Base-by-base conservation (phyloP, 2,113 vertebrate species). In the Lampris incognitus region DNA sequence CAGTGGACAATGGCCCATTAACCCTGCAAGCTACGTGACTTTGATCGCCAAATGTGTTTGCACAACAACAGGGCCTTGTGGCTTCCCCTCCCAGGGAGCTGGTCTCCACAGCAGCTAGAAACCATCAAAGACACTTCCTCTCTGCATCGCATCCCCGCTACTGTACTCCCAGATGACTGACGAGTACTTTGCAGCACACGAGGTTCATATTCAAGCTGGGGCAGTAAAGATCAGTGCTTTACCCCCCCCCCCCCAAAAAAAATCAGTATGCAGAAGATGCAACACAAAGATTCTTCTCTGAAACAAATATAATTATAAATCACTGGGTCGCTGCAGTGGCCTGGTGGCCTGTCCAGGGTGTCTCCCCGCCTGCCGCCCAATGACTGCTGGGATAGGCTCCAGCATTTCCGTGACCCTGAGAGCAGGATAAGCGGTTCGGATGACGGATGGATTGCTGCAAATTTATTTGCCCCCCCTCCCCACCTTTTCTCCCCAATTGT, bases 61-160 rank as follows among this genome's bases (percentile, higher is more conserved):
- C n/a, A 57, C 71, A 78, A 57, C 65, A 40, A 10, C 57, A 50
- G 9, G 55, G 10, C 38, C 56, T 61, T 9, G 48, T 46, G 69
- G n/a, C 48, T 63, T 81, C 74, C 72, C 67, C 24, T 70, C 65
- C 69, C 48, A 36, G 51, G 59, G 50, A 39, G 48, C 36, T 61
- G 66, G 41, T 66, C 41, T 82, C 79, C 72, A 48, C 68, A 76
- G 63, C 52, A 39, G 64, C 38, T 24, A 52, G 61, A 79, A 41
- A 69, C 60, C 48, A 49, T 73, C 66, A 81, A 70, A 82, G 41
- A 55, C 6, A 76, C 74, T 59, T 69, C 70, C 74, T 71, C 55
- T 80, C 36, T 51, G 39, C 66, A 9, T 41, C 48, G 44, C 50
- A 74, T 55, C 44, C 2, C 57, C 37, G 39, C n/a, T 52, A 9